These are phyloP conservation scores for Loxodonta africana DNA, from an alignment of 2,113 vertebrate species.

Conservation along the genomic window DNA sequence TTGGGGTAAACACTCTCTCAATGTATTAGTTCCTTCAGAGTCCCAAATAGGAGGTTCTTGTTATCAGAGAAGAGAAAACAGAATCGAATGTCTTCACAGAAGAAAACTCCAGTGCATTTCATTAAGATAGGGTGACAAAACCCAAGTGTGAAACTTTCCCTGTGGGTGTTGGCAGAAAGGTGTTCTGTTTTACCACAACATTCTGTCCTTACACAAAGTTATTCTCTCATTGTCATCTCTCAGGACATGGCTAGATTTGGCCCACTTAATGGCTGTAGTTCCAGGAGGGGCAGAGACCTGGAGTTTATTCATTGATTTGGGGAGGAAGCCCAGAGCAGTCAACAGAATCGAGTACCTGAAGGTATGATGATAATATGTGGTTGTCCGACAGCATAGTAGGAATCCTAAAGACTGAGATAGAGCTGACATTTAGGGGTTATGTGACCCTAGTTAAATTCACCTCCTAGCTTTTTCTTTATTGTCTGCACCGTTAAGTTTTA, in stretches of 20 bases:
- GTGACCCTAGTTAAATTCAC: neutral
- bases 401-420: neutral
- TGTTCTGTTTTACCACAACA: neutral
- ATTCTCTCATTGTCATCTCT: neutral
- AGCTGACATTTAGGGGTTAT: neutral
- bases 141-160: neutral
- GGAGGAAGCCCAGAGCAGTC: neutral
- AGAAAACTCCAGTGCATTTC: neutral
- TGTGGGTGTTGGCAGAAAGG: neutral
- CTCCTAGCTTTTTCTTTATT: neutral
- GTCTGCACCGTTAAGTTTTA: neutral
- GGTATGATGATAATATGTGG: neutral
- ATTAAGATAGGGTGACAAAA: constrained; percentile 39
- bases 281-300: neutral
- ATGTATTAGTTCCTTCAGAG: neutral
- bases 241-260: neutral
- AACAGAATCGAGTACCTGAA: neutral
- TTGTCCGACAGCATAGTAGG: neutral
- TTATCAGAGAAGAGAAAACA: constrained; percentile 14
- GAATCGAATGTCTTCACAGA: neutral
- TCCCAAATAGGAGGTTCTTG: neutral
- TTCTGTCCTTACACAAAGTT: neutral
- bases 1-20: neutral
- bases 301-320: neutral
- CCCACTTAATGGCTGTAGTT: neutral